Evolutionary conservation across 2,888 invertebrate genomes (phyloP).

Genomic region (Alsophila aescularia): DNA sequence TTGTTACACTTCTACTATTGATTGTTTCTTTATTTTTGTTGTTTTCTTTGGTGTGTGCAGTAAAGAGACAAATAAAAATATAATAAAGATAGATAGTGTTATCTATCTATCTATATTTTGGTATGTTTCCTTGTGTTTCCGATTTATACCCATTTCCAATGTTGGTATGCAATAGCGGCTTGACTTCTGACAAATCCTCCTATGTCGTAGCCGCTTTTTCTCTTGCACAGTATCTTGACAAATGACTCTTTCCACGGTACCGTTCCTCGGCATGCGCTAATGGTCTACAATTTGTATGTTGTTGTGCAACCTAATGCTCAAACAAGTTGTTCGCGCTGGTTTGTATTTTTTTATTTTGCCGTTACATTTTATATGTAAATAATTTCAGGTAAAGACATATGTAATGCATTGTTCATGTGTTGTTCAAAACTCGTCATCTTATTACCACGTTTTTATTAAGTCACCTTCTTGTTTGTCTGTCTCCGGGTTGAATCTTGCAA

Average conservation of each 20-base stretch:
- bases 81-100: too few species aligned
- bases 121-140: background rate
- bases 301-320: constrained; percentile 32
- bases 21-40: too few species aligned
- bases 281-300: constrained; percentile 37
- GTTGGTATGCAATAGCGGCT: constrained; percentile 24
- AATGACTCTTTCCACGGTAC: constrained; percentile 35
- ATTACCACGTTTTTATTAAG: too few species aligned
- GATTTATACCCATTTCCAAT: background rate
- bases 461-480: too few species aligned
- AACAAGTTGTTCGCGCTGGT: constrained; percentile 32
- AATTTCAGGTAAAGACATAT: too few species aligned
- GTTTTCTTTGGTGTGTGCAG: too few species aligned
- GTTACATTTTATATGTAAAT: background rate
- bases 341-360: background rate
- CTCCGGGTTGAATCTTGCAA: too few species aligned
- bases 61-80: too few species aligned
- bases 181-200: constrained; percentile 37
- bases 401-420: too few species aligned
- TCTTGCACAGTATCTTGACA: constrained; percentile 36
- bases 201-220: constrained; percentile 32
- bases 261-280: constrained; percentile 32
- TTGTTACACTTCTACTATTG: too few species aligned
- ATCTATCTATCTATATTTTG: too few species aligned
- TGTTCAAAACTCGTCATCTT: too few species aligned